These are phyloP conservation scores for Aramus guarauna DNA, from an alignment of 2,113 vertebrate genomes.

Conservation along the genomic window DNA sequence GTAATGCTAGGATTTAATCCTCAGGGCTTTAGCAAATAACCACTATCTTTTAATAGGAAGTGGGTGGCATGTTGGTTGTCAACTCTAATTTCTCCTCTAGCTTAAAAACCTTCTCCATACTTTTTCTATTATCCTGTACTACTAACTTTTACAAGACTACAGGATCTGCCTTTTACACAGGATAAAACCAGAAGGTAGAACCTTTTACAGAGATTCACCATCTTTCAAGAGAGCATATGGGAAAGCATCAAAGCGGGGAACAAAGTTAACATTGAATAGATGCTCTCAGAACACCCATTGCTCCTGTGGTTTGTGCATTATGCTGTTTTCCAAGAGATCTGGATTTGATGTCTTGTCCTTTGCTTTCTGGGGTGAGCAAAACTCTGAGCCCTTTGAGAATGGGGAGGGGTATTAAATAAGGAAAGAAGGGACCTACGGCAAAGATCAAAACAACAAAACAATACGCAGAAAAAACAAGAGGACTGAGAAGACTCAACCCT, in stretches of 20 bases:
- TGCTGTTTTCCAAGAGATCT: constrained; percentile 45
- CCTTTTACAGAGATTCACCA: not conserved
- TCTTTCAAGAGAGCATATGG: not conserved
- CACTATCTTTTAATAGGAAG: constrained; percentile 64
- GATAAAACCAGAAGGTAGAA: constrained; percentile 35
- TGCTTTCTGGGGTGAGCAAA: not conserved
- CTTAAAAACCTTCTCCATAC: constrained; percentile 42
- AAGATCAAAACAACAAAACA: constrained; percentile 43
- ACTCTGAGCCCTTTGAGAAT: not conserved
- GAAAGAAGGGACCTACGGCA: constrained; percentile 23
- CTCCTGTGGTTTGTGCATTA: constrained; percentile 43
- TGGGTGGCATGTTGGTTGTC: constrained; percentile 69
- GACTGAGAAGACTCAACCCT: not conserved
- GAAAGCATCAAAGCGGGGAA: not conserved
- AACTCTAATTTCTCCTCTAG: constrained; percentile 59
- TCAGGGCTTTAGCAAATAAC: constrained; percentile 61
- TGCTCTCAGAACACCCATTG: constrained; percentile 24
- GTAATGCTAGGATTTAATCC: constrained; percentile 59
- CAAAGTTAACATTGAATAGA: not conserved
- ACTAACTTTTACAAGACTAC: constrained; percentile 2
- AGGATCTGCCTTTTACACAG: not conserved
- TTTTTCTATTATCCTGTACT: constrained; percentile 56
- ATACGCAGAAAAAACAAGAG: not conserved
- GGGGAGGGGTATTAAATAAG: not conserved
- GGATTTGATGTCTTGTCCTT: constrained; percentile 63